Base-by-base conservation (phyloP, 1,140 invertebrate species). In the Pogonognathellus flavescens region DNA sequence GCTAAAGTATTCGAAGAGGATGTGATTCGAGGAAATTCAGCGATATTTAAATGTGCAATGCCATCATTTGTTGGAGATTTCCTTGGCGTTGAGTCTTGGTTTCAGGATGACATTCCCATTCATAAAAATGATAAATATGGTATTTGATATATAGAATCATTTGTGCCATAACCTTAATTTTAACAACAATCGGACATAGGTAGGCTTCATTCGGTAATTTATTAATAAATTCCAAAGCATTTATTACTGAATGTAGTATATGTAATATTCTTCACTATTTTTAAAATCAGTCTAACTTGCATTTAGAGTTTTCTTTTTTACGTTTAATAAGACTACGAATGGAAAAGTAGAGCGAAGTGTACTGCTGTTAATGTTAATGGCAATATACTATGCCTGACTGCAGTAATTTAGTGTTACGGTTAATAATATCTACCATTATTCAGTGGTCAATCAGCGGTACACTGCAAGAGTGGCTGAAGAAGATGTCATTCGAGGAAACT, bases 1-100 rank as follows among this genome's bases (percentile, higher is more conserved):
- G 96, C 95, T 18, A 96, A 97, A 91, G 96, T 97, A 89, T 95
- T 96, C 92, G 97, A 97, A 91, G 96, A 97, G 88, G 98, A 97
- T 92, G 96, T 97, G 7, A 97, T 97, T 89, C 94, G 95, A 90
- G 96, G 96, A 80, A 97, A 98, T 91, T 95, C 96, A 62, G 97
- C 96, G n/a, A 94, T 98, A 88, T 92, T 99, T 72, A 97, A 96
- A 90, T 98, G 97, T 92, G 94, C 95, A 90, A 96, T 98, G 88
- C 97, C 97, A 18, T 95, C 94, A 84, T 94, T 94, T 88, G 93
- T 96, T 84, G 93, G 93, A 76, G 94, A 96, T 88, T 95, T 96
- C 91, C 93, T 96, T 50, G 93, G 93, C 20, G 95, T 97, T 59
- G 94, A 94, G 16, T 94, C 94, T 20, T 97, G 96, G 96, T 93